Percentiles rank a stretch among this genome's conserved stretches.
Conservation (phyloP, 2,888 invertebrate species). For the Ennomos erosarius region DNA sequence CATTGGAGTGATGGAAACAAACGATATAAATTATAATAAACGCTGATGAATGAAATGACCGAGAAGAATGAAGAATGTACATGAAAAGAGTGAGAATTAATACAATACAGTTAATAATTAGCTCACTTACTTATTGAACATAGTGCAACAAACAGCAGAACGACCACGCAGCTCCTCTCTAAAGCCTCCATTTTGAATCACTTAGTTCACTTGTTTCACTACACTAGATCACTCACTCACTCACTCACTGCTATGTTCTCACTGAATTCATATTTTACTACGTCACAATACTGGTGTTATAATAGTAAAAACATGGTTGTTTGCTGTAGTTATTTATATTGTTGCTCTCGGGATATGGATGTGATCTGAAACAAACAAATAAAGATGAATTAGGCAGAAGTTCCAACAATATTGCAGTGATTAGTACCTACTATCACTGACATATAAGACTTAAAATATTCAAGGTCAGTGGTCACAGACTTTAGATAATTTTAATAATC, state of each 20-base stretch:
- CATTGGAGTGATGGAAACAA: no score
- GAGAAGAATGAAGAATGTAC: not conserved
- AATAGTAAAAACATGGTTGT: constrained; percentile 1
- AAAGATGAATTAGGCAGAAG: not conserved
- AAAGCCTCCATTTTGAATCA: constrained; percentile 73
- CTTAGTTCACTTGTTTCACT: constrained; percentile 32
- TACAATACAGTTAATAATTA: not conserved
- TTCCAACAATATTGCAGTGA: no score
- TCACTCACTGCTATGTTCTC: constrained; percentile 32
- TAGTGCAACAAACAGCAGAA: constrained; percentile 65
- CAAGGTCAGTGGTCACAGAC: no score
- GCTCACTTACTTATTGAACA: constrained; percentile 74
- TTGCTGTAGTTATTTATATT: not conserved
- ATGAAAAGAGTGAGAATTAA: not conserved
- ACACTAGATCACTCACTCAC: constrained; percentile 23
- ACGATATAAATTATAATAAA: no score
- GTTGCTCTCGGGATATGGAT: not conserved
- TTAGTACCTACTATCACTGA: no score
- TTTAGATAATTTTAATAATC: no score
- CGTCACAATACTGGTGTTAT: constrained; percentile 6
- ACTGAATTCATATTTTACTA: constrained; percentile 33
- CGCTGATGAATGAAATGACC: no score
- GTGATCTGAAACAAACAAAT: constrained; percentile 24
- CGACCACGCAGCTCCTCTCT: constrained; percentile 67
- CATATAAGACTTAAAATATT: no score